Evolutionary conservation across 2,113 vertebrate genomes (phyloP), one percentile per base, ranked within the genome.

Genomic region (Riparia riparia): DNA sequence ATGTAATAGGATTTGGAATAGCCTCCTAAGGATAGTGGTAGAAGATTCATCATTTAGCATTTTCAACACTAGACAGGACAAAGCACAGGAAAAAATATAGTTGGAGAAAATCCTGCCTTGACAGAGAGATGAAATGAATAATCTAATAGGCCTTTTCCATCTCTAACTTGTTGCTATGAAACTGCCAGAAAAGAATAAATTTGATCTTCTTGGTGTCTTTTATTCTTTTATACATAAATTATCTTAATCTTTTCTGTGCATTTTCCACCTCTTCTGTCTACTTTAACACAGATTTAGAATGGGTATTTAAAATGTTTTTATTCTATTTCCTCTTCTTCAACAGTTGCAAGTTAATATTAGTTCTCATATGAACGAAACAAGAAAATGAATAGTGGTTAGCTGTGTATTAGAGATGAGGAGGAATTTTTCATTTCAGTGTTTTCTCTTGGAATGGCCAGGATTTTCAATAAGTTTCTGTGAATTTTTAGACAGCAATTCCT

Each of bases 201-300:
- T 95, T 97, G 94, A 97, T 97, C 69, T 94, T 65, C 86, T 96
- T 50, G 65, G 20, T 93, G 83, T 95, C 57, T 68, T 71, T 95
- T 85, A 92, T 45, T 96, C 37, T 82, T 92, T 96, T 94, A 47
- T 64, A 57, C 77, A 69, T 64, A 81, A 90, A 94, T 81, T 93
- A 84, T 76, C 60, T 89, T 89, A 39, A 57, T 49, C 47, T 84
- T 92, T 95, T 86, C 64, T 50, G 32, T 2, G 7, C 37, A 77
- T 95, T 63, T 95, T 95, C 73, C 76, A 16, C 73, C n/a, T 66
- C 56, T 58, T 88, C 10, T 74, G 16, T 50, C 85, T 93, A 39
- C 72, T 68, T 54, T 71, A 93, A 88, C 41, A 80, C 9, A 90
- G 9, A 93, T 93, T 95, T 94, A 88, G 82, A 92, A 65, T 1